A percentile compares a stretch with the other conserved stretches of the same genome.
phyloP scores from a whole-genome alignment of 64 coral and sea anemone genomes.

The Anthopleura sola region DNA sequence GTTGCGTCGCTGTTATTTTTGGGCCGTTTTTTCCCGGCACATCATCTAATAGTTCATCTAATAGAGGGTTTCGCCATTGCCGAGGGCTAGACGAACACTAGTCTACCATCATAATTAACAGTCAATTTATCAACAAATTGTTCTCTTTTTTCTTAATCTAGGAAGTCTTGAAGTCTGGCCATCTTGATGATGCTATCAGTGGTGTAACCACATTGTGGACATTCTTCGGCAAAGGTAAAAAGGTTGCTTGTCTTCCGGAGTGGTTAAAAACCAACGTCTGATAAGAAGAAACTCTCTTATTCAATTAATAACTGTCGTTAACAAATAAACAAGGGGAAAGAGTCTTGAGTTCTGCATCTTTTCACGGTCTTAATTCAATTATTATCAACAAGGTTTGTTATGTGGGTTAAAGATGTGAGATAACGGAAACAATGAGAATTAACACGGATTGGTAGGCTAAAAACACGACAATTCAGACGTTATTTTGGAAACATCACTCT shows the following conservation, averaged over 20 bases:
- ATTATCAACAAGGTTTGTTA: slow-evolving; percentile 7
- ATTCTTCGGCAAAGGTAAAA: neutral
- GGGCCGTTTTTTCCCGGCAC: no score
- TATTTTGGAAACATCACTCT: no score
- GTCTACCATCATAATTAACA: neutral
- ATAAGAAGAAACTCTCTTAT: slow-evolving; percentile 14
- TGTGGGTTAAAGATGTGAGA: neutral
- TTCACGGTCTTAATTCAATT: neutral
- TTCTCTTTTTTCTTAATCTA: neutral
- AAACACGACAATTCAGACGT: no score
- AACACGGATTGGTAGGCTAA: neutral
- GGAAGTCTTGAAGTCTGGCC: neutral
- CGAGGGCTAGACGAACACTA: neutral
- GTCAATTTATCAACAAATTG: slow-evolving; percentile 6
- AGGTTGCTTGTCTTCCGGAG: neutral
- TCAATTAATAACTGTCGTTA: slow-evolving; percentile 16
- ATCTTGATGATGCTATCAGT: slow-evolving; percentile 5
- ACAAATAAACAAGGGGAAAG: neutral
- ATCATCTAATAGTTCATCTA: no score
- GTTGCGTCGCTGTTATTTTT: no score
- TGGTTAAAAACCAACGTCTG: neutral
- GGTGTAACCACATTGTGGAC: neutral
- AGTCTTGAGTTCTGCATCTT: neutral
- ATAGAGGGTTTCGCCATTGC: neutral
- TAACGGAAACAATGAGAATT: neutral